These are phyloP conservation scores for Busseola fusca DNA, from an alignment of 2,888 invertebrate genomes.

Conservation along the genomic window DNA sequence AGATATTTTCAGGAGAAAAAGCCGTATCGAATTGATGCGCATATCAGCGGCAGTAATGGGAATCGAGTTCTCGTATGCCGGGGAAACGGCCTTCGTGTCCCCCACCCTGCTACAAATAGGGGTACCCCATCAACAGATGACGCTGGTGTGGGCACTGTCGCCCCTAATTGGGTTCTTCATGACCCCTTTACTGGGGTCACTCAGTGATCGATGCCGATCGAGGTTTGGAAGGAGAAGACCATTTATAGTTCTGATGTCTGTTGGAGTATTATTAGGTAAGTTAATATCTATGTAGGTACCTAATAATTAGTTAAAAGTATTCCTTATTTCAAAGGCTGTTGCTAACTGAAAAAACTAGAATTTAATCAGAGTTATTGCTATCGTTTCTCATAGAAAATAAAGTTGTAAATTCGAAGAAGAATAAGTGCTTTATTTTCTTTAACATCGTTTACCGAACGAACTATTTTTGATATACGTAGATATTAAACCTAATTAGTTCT, in stretches of 20 bases:
- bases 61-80: conserved; percentile 99
- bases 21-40: conserved; percentile 93
- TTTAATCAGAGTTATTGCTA: not conserved
- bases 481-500: conserved; percentile 35
- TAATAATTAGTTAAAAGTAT: not conserved
- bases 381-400: not conserved
- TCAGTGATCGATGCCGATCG: conserved; percentile 96
- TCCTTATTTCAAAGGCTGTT: not conserved
- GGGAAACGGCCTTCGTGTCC: conserved; percentile 98
- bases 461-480: conserved; percentile 27
- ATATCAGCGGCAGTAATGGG: conserved; percentile 99
- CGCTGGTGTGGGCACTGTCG: conserved; percentile 98
- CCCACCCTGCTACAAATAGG: conserved; percentile 98
- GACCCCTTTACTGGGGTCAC: conserved; percentile 96
- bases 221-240: conserved; percentile 96
- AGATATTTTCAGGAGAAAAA: conserved; percentile 90
- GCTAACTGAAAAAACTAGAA: not conserved
- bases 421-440: conserved; percentile 18
- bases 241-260: conserved; percentile 96
- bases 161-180: conserved; percentile 98
- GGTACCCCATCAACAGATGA: conserved; percentile 97
- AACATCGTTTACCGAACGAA: conserved; percentile 19
- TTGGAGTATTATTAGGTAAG: conserved; percentile 96
- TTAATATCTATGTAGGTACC: not conserved
- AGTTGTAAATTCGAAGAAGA: conserved; percentile 2